Evolutionary conservation across 2,797 vertebrate genomes (phyloP).

Genomic region (Rhodeus uyekii): DNA sequence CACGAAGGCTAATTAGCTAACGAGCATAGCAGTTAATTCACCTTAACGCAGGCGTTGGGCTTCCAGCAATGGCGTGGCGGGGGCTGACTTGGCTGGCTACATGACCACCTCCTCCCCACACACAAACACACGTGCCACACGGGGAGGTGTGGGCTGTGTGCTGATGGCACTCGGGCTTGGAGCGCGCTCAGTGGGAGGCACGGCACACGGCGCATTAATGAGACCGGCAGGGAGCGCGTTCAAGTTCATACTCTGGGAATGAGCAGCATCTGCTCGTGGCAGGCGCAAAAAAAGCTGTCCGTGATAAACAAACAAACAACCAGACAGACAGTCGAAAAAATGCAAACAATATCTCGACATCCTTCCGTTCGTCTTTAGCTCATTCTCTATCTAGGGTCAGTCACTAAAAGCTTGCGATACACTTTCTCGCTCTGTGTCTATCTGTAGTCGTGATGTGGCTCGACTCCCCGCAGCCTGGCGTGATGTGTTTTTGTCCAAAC

Average conservation of each 20-base stretch:
- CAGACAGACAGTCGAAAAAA: constrained; percentile 31
- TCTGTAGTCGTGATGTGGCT: neutral
- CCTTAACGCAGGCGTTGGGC: constrained; percentile 78
- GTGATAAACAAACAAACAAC: constrained; percentile 74
- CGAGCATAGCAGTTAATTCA: constrained; percentile 81
- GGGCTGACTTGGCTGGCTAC: constrained; percentile 72
- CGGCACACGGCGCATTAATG: constrained; percentile 67
- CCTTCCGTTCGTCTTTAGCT: constrained; percentile 24
- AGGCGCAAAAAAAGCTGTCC: constrained; percentile 70
- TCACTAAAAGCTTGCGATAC: constrained; percentile 3
- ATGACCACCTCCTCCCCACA: constrained; percentile 52
- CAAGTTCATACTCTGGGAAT: constrained; percentile 70
- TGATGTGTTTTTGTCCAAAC: constrained; percentile 45
- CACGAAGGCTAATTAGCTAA: constrained; percentile 83
- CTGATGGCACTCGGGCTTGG: constrained; percentile 61
- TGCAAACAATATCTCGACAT: constrained; percentile 56
- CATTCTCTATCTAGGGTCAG: constrained; percentile 10
- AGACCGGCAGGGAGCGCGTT: constrained; percentile 71
- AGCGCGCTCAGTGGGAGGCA: constrained; percentile 65
- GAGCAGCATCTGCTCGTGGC: constrained; percentile 76
- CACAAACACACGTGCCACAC: constrained; percentile 45
- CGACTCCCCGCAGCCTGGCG: neutral
- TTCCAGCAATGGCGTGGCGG: constrained; percentile 69
- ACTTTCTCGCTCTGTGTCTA: neutral
- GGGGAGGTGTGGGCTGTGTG: constrained; percentile 62